phyloP scores from a whole-genome alignment of 2,113 vertebrate genomes.

The Sylvietta virens region DNA sequence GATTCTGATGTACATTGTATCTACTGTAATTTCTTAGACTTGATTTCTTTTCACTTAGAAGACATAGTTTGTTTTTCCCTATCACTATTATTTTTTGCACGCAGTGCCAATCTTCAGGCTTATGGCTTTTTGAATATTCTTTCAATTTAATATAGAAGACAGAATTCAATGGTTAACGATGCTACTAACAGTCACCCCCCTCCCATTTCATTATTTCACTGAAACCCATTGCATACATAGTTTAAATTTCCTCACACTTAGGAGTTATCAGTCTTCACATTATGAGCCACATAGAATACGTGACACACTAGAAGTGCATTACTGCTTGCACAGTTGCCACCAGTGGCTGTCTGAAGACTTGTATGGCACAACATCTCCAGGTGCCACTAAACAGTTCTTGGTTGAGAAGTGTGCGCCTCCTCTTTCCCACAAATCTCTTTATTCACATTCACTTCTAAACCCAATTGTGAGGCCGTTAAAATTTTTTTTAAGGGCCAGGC shows the following conservation, averaged over 20 bases:
- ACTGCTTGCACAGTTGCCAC: not conserved
- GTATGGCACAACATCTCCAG: constrained; percentile 42
- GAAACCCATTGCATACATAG: constrained; percentile 39
- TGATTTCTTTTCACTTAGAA: constrained; percentile 74
- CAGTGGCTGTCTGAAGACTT: constrained; percentile 39
- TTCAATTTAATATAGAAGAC: constrained; percentile 64
- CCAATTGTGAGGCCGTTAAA: constrained; percentile 23
- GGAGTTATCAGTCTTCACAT: not conserved
- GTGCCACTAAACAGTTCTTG: constrained; percentile 3
- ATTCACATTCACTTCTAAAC: not conserved
- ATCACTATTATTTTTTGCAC: constrained; percentile 57
- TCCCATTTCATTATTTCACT: constrained; percentile 26
- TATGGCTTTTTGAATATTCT: constrained; percentile 79
- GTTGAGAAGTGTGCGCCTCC: not conserved
- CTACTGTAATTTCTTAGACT: constrained; percentile 56
- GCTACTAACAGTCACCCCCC: constrained; percentile 17
- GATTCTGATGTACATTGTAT: constrained; percentile 54
- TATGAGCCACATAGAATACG: constrained; percentile 21
- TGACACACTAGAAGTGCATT: not conserved
- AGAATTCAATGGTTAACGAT: constrained; percentile 54
- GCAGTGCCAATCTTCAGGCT: constrained; percentile 75
- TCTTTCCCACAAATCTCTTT: constrained; percentile 16
- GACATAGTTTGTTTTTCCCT: constrained; percentile 64
- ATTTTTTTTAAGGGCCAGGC: constrained; percentile 58
- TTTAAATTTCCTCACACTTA: not conserved